phyloP scores from a whole-genome alignment of 2,113 vertebrate species.

The Alethe castanea region DNA sequence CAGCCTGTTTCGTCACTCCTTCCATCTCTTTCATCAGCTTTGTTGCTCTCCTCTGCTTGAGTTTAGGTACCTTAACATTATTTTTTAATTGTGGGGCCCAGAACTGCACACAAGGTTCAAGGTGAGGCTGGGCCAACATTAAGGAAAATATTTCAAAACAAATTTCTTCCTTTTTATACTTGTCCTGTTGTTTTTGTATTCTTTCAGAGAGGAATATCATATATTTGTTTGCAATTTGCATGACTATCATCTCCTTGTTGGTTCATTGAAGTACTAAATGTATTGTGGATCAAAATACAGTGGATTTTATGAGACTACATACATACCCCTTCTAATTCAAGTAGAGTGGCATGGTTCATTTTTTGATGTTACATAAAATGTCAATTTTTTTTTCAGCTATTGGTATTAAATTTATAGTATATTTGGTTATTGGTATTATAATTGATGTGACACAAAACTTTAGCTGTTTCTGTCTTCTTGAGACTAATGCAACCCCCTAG shows the following conservation, averaged over 20 bases:
- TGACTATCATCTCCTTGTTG: background rate
- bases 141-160: background rate
- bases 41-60: background rate
- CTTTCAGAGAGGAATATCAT: background rate
- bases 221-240: background rate
- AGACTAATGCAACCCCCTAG: background rate
- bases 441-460: background rate
- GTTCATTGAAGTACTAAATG: background rate
- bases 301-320: background rate
- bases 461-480: background rate
- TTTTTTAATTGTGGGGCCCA: background rate
- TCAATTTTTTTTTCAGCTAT: background rate
- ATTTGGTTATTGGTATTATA: background rate
- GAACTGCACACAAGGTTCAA: background rate
- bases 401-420: background rate
- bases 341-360: background rate
- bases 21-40: background rate
- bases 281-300: background rate
- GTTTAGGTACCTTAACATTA: background rate
- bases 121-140: background rate
- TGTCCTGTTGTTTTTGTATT: background rate
- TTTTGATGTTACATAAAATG: background rate
- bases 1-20: background rate
- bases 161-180: background rate
- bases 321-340: background rate